Conservation (phyloP, 2,888 invertebrate species). For the Horisme vitalbata region DNA sequence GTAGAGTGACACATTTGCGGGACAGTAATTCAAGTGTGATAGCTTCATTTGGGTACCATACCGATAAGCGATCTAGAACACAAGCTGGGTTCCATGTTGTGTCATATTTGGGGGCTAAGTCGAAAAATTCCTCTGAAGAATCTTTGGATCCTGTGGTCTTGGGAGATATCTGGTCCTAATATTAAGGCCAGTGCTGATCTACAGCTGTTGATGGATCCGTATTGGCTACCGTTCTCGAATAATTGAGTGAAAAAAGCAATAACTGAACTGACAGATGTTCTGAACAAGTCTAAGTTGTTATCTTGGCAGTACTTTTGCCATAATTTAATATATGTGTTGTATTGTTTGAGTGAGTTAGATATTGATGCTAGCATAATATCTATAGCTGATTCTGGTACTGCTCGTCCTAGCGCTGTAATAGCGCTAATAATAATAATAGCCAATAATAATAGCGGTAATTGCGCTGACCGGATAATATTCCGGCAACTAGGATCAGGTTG, state of each 20-base stretch:
- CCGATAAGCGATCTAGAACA: background rate
- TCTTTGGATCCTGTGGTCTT: background rate
- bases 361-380: background rate
- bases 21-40: background rate
- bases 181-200: background rate
- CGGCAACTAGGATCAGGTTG: background rate
- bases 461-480: background rate
- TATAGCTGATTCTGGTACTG: background rate
- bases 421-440: too few species aligned
- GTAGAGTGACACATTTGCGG: background rate
- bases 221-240: background rate
- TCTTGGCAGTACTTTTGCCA: slow-evolving; percentile 1
- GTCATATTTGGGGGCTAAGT: background rate
- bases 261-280: background rate
- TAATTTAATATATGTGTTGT: background rate
- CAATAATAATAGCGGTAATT: too few species aligned
- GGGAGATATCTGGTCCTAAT: background rate
- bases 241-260: background rate
- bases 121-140: background rate
- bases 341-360: slow-evolving; percentile 2
- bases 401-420: background rate
- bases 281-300: background rate
- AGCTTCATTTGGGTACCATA: background rate
- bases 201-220: background rate
- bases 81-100: background rate